Evolutionary conservation across 1,140 invertebrate species (phyloP).

Genomic region (Heliconius melpomene): DNA sequence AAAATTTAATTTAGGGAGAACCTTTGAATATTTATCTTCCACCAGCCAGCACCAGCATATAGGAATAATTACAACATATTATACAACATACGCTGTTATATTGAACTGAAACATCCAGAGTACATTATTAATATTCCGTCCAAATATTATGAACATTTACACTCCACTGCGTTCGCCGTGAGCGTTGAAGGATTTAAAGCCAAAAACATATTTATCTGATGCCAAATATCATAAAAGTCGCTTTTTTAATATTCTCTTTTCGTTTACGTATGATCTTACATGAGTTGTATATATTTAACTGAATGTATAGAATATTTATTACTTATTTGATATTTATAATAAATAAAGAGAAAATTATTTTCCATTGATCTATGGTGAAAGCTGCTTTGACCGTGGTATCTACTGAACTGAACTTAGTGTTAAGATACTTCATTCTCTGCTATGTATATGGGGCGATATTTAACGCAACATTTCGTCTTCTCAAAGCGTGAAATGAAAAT

Average conservation of each 20-base stretch:
- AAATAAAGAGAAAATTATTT: too few relatives aligned
- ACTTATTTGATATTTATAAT: too few relatives aligned
- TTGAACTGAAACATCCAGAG: conserved; percentile 30
- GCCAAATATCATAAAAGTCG: conserved; percentile 22
- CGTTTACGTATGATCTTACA: too few relatives aligned
- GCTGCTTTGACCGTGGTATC: too few relatives aligned
- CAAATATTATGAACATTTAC: conserved; percentile 26
- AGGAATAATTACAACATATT: conserved; percentile 18
- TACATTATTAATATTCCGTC: conserved; percentile 37
- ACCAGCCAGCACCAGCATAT: not conserved
- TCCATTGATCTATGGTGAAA: too few relatives aligned
- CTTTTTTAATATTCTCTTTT: conserved; percentile 29
- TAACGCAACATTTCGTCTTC: too few relatives aligned
- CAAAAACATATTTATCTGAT: conserved; percentile 17
- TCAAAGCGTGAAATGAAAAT: too few relatives aligned
- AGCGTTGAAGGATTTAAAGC: conserved; percentile 25
- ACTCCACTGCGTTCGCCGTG: conserved; percentile 23
- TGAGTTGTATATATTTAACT: too few relatives aligned
- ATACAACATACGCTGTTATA: conserved; percentile 27
- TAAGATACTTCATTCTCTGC: too few relatives aligned
- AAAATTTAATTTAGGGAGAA: not conserved
- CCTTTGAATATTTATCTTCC: not conserved
- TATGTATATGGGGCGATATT: too few relatives aligned
- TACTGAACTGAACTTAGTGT: too few relatives aligned
- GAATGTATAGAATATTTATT: too few relatives aligned